Evolutionary conservation across 2,888 invertebrate genomes (phyloP).

Genomic region (Lycaena phlaeas): DNA sequence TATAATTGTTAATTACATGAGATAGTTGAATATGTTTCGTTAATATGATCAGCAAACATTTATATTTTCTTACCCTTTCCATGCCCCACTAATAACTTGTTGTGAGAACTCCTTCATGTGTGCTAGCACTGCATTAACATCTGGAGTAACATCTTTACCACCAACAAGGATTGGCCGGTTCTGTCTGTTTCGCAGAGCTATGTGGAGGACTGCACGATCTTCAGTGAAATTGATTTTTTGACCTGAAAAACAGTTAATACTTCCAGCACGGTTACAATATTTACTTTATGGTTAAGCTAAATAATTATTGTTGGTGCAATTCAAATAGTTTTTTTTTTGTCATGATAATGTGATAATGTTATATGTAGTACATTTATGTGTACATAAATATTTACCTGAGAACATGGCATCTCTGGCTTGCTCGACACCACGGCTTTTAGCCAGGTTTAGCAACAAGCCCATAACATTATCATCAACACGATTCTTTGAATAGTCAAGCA

Average conservation of each 20-base stretch:
- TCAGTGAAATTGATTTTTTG: slow-evolving; percentile 98
- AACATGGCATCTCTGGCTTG: slow-evolving; percentile 94
- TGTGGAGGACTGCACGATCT: slow-evolving; percentile 94
- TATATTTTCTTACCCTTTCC: slow-evolving; percentile 79
- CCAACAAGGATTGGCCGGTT: slow-evolving; percentile 83
- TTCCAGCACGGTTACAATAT: too few relatives aligned
- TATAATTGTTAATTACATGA: too few relatives aligned
- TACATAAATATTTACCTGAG: slow-evolving; percentile 45
- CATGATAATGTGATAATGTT: too few relatives aligned
- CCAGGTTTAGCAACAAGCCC: slow-evolving; percentile 84
- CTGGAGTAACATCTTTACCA: slow-evolving; percentile 88
- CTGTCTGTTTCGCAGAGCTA: slow-evolving; percentile 90
- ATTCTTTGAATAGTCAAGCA: slow-evolving; percentile 98
- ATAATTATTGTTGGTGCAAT: too few relatives aligned
- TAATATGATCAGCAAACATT: too few relatives aligned
- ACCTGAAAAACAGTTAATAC: slow-evolving; percentile 68
- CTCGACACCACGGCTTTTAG: slow-evolving; percentile 86
- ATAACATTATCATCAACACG: slow-evolving; percentile 86
- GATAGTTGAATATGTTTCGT: too few relatives aligned
- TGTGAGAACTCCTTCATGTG: slow-evolving; percentile 97
- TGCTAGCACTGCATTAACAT: slow-evolving; percentile 89
- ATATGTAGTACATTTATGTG: too few relatives aligned
- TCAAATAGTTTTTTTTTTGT: too few relatives aligned
- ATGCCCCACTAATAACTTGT: slow-evolving; percentile 79
- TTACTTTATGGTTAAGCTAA: too few relatives aligned